Evolutionary conservation across 2,797 vertebrate species (phyloP).

Genomic region (Propithecus perrieri): DNA sequence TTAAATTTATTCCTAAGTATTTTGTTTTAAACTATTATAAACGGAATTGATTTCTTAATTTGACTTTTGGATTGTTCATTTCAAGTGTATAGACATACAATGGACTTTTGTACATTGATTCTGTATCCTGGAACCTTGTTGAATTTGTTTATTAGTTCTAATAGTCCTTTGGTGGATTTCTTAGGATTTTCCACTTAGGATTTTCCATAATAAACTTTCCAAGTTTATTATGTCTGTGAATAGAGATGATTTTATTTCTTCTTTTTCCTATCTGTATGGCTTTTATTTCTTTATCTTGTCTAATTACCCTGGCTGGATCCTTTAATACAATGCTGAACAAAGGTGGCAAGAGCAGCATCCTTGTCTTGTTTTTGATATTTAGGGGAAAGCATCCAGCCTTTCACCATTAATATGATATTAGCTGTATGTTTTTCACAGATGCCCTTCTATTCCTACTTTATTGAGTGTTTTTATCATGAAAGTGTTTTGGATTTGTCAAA

Average conservation of each 20-base stretch:
- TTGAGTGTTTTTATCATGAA: not conserved
- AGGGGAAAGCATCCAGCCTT: not conserved
- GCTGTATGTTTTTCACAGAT: not conserved
- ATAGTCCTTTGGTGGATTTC: not conserved
- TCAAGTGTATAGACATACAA: not conserved
- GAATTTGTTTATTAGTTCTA: conserved; percentile 14
- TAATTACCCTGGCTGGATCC: not conserved
- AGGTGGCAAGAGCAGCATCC: not conserved
- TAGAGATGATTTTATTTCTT: not conserved
- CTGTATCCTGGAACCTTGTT: not conserved
- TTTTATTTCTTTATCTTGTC: not conserved
- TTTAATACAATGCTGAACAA: not conserved
- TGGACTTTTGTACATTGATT: not conserved
- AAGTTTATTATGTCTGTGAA: not conserved
- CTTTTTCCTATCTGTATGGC: not conserved
- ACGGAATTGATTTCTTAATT: not conserved
- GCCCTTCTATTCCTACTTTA: not conserved
- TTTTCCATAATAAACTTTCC: too few relatives aligned
- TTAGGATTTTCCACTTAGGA: not conserved
- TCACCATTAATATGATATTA: not conserved
- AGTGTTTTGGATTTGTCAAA: not conserved
- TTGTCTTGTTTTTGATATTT: not conserved
- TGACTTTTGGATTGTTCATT: not conserved
- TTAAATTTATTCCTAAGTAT: not conserved
- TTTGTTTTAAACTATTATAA: conserved; percentile 23